Conservation (phyloP, 2,797 vertebrate species). For the Gymnothorax javanicus region DNA sequence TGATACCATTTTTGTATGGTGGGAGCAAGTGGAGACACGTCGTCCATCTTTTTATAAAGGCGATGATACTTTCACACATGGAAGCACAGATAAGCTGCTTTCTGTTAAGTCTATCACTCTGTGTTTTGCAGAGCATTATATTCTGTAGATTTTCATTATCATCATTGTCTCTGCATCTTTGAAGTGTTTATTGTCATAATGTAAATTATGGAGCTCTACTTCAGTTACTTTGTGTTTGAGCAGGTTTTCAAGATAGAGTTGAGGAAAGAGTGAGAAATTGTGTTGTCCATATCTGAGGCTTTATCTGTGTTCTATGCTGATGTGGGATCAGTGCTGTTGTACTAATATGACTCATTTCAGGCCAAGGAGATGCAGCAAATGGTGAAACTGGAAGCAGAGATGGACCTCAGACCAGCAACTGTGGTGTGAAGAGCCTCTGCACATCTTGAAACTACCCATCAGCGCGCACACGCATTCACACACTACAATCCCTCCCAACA, state of each 20-base stretch:
- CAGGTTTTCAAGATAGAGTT: too few relatives aligned
- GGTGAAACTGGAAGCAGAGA: constrained; percentile 83
- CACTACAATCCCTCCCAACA: not conserved
- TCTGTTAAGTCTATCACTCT: not conserved
- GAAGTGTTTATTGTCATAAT: not conserved
- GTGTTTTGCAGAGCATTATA: not conserved
- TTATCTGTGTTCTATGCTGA: not conserved
- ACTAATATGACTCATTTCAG: constrained; percentile 65
- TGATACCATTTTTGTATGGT: too few relatives aligned
- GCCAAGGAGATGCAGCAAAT: constrained; percentile 82
- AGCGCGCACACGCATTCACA: not conserved
- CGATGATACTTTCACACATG: not conserved
- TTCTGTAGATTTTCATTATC: not conserved
- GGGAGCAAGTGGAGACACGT: too few relatives aligned
- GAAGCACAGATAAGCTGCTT: not conserved
- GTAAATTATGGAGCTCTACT: not conserved
- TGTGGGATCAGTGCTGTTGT: constrained; percentile 20
- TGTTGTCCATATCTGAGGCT: not conserved
- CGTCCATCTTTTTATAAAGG: too few relatives aligned
- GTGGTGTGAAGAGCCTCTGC: constrained; percentile 72
- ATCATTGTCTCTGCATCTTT: not conserved
- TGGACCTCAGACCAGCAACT: constrained; percentile 81
- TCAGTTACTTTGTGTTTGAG: not conserved
- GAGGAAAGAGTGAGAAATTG: too few relatives aligned
- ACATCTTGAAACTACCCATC: constrained; percentile 61